Evolutionary conservation across 1,140 invertebrate genomes (phyloP), one percentile per base, ranked within the genome.

Genomic region (Elymnias hypermnestra): DNA sequence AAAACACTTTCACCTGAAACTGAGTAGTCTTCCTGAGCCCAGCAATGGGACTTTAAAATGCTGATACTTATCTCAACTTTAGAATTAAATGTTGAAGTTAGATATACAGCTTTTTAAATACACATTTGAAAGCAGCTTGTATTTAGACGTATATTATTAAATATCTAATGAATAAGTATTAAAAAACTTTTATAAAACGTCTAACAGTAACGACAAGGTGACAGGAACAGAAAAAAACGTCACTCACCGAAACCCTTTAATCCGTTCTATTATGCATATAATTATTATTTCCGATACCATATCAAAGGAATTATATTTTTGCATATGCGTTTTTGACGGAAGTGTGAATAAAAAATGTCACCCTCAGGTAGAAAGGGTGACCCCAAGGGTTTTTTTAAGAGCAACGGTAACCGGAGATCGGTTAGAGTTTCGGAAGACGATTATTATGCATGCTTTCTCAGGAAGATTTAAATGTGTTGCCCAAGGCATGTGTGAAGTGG

Each of bases 311-410:
- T 78, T 79, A 76, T 66, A 72, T 75, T 81, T 82, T 83, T 81
- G 78, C 74, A 81, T 83, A 74, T 74, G 73, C 67, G 55, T 71
- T 67, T 72, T 69, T 74, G 75, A 71, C 72, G 76, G 77, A 83
- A 84, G 78, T 83, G 76, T 84, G 72, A 83, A 83, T 77, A 81
- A 84, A 83, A 84, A 84, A 79, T 70, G 70, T 81, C 74, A 83
- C 78, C 78, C 81, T 66, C 71, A 79, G 76, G 74, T 81, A 76
- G 55, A 57, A 75, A 70, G 75, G 77, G 79, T 81, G 66, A 68
- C 70, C 74, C 64, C 42, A 57, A 65, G 63, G 53, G 57, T 72
- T 76, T 73, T 81, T 74, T 75, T 57, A 60, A 68, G 62, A 59
- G 61, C 55, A 57, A 53, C 60, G 63, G 77, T 78, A 83, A 81